These are phyloP conservation scores for Anhinga rufa DNA, from an alignment of 2,113 vertebrate species.

Conservation along the genomic window DNA sequence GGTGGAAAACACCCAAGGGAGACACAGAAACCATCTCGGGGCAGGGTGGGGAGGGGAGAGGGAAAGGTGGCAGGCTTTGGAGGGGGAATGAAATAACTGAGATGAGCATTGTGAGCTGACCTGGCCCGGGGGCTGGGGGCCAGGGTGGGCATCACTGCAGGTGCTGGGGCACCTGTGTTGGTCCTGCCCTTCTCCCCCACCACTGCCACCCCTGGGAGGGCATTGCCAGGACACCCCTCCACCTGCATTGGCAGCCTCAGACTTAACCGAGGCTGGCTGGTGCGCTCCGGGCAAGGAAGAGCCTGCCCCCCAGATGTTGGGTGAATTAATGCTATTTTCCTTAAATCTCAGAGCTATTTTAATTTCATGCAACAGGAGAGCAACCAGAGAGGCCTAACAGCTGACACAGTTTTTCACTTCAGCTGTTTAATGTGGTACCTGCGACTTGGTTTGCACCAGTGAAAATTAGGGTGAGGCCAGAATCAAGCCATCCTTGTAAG, in stretches of 20 bases:
- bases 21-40: neutral
- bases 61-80: neutral
- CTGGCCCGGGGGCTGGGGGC: neutral
- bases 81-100: neutral
- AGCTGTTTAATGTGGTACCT: neutral
- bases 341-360: neutral
- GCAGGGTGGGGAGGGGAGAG: neutral
- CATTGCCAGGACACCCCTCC: neutral
- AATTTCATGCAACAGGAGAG: neutral
- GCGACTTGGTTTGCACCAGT: accelerated
- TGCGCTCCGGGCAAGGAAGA: neutral
- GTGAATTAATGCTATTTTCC: neutral
- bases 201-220: accelerated
- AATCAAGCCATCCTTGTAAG: neutral
- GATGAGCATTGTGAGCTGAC: neutral
- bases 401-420: neutral
- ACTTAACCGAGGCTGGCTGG: neutral
- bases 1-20: neutral
- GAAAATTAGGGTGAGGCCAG: neutral
- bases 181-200: neutral
- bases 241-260: accelerated
- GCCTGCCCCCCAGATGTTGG: neutral
- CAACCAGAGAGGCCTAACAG: neutral
- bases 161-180: neutral
- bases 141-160: accelerated